Conservation (phyloP, 2,113 vertebrate species). For the Miniopterus natalensis region DNA sequence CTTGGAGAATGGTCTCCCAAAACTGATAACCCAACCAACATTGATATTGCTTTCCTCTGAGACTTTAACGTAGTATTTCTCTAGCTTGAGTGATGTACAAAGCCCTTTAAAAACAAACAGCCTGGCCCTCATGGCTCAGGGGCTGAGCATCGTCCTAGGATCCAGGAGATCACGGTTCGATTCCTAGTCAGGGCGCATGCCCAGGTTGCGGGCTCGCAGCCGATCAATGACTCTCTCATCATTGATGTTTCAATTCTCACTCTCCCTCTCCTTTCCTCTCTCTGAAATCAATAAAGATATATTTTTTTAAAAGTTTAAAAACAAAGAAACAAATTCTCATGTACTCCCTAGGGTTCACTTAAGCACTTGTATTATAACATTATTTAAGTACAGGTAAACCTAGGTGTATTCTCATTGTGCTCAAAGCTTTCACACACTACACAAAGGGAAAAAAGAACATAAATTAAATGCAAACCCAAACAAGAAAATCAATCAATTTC, state of each 20-base stretch:
- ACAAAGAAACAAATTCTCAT: not conserved
- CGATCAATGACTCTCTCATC: too few species aligned
- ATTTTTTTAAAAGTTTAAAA: too few species aligned
- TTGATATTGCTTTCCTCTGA: not conserved
- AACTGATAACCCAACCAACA: not conserved
- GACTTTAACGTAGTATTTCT: not conserved
- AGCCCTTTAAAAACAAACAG: not conserved
- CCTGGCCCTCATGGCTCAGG: too few species aligned
- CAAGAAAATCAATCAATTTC: not conserved
- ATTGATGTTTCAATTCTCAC: too few species aligned
- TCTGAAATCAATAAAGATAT: too few species aligned
- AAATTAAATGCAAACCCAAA: not conserved
- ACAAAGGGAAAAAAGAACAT: not conserved
- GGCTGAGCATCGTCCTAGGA: too few species aligned
- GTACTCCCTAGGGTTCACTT: not conserved
- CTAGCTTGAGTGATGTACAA: not conserved
- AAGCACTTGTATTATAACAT: not conserved
- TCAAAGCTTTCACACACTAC: not conserved
- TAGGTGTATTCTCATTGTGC: not conserved
- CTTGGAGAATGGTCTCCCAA: not conserved
- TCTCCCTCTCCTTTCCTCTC: too few species aligned
- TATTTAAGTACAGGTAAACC: not conserved
- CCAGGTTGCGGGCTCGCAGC: too few species aligned
- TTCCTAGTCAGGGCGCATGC: too few species aligned
- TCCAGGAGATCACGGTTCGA: too few species aligned